These are phyloP conservation scores for Periplaneta americana DNA, from an alignment of 1,140 invertebrate species.

Conservation along the genomic window DNA sequence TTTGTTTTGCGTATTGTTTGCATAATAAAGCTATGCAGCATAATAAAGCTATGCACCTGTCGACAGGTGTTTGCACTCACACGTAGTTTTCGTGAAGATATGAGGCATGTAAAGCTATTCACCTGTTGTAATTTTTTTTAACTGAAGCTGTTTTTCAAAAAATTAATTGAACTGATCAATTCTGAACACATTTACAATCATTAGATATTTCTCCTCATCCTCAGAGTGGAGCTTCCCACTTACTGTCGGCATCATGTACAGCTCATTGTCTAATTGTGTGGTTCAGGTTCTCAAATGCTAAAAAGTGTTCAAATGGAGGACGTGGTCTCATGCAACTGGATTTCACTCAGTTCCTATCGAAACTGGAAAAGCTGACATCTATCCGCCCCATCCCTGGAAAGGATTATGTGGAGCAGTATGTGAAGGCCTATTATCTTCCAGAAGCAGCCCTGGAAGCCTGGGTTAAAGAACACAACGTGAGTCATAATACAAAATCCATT, in stretches of 20 bases:
- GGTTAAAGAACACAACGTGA: slow-evolving; percentile 74
- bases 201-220: neutral
- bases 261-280: no score
- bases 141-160: neutral
- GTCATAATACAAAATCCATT: slow-evolving; percentile 1
- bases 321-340: slow-evolving; percentile 96
- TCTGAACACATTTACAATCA: neutral
- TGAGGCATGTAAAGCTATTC: no score
- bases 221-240: neutral
- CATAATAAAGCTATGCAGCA: no score
- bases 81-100: no score
- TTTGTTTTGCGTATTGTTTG: no score
- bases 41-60: no score
- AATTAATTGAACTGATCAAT: neutral
- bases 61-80: no score
- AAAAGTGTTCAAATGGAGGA: slow-evolving; percentile 94
- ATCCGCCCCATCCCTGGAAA: slow-evolving; percentile 80
- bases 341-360: slow-evolving; percentile 90
- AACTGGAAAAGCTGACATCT: slow-evolving; percentile 80
- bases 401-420: slow-evolving; percentile 69
- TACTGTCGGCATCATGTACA: no score
- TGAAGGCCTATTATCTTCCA: slow-evolving; percentile 94
- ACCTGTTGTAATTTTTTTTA: no score
- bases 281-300: slow-evolving; percentile 75
- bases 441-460: slow-evolving; percentile 83